phyloP scores from a whole-genome alignment of 2,797 vertebrate genomes.

The Iguana delicatissima region DNA sequence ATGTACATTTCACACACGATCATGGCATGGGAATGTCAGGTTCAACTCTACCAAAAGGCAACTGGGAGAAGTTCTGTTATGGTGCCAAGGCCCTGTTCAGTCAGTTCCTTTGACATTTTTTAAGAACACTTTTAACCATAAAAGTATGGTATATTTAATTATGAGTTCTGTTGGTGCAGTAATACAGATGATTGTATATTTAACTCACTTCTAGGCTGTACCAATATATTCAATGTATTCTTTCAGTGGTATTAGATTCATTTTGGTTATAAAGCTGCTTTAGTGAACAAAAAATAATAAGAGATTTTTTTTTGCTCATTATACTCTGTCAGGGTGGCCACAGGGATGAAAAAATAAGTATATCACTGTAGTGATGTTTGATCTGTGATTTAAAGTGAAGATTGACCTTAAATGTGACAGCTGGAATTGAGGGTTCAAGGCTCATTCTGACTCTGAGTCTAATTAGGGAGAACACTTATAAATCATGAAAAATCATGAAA shows the following conservation, averaged over 20 bases:
- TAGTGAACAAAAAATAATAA: not conserved
- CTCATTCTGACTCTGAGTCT: no score
- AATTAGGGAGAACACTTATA: not conserved
- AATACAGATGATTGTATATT: not conserved
- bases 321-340: not conserved
- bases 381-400: constrained; percentile 23
- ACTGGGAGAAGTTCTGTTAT: not conserved
- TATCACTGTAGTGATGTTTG: not conserved
- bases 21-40: constrained; percentile 26
- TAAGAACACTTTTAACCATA: not conserved
- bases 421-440: not conserved
- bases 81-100: not conserved
- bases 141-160: not conserved
- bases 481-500: not conserved
- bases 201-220: not conserved
- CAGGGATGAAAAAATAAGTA: not conserved
- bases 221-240: not conserved
- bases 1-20: constrained; percentile 21
- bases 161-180: constrained; percentile 7
- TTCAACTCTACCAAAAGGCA: constrained; percentile 32
- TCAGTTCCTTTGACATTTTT: not conserved
- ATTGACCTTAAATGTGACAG: constrained; percentile 4
- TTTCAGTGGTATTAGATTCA: not conserved
- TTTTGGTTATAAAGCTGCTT: not conserved
- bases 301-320: not conserved